These are phyloP conservation scores for Calliphora vicina DNA, from an alignment of 1,140 invertebrate species.

Conservation along the genomic window DNA sequence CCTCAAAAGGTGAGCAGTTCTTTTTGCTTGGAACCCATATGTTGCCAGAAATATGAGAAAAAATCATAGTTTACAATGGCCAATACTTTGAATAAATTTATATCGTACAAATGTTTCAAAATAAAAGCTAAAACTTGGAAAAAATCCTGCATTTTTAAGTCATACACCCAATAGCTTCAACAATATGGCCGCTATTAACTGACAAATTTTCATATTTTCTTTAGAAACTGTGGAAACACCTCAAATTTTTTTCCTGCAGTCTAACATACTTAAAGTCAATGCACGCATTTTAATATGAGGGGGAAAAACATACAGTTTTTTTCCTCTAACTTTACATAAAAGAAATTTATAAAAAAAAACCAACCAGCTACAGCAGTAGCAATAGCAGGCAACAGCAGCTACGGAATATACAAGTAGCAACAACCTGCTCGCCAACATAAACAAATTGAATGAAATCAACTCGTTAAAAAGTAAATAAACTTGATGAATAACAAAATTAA, in stretches of 20 bases:
- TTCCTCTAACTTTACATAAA: neutral
- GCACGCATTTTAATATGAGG: slow-evolving; percentile 42
- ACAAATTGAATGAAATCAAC: slow-evolving; percentile 64
- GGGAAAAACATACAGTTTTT: neutral
- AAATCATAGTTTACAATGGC: no score
- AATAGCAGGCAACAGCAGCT: neutral
- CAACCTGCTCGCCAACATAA: slow-evolving; percentile 49
- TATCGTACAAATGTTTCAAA: no score
- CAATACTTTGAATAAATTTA: no score
- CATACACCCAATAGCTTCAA: no score
- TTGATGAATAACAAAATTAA: slow-evolving; percentile 59
- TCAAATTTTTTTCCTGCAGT: neutral
- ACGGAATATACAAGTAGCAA: neutral
- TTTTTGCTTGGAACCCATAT: no score
- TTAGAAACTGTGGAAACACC: neutral
- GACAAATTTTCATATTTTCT: no score
- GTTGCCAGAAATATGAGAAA: no score
- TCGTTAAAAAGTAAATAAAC: slow-evolving; percentile 64
- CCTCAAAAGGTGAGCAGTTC: no score
- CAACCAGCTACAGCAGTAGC: neutral
- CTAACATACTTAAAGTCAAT: slow-evolving; percentile 37
- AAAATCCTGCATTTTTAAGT: no score
- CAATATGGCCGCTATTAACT: no score
- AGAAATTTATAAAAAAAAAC: neutral
- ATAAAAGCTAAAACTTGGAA: no score